A percentile compares a stretch with the other conserved stretches of the same genome.
These are phyloP conservation scores for Aphelenchoides bicaudatus DNA, from an alignment of 2,888 invertebrate genomes.

Conservation along the genomic window DNA sequence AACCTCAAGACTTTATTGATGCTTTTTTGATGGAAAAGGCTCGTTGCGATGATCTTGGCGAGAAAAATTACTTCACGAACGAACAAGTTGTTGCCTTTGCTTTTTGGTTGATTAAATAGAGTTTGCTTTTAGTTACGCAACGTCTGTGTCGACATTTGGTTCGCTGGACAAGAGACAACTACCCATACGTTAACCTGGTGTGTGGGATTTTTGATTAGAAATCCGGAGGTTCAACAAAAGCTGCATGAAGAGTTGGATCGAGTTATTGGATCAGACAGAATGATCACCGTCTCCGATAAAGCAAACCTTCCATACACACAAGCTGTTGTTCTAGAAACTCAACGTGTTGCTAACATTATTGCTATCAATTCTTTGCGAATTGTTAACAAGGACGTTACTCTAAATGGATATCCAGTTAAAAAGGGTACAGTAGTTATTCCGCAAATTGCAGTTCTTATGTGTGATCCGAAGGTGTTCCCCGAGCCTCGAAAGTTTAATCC, in stretches of 20 bases:
- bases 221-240: slow-evolving; percentile 24
- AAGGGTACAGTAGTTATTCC: no score
- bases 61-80: neutral
- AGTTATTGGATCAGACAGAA: slow-evolving; percentile 19
- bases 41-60: no score
- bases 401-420: no score
- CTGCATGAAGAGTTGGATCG: slow-evolving; percentile 24
- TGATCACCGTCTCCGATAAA: slow-evolving; percentile 23
- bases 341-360: slow-evolving; percentile 17
- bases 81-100: neutral
- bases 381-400: no score
- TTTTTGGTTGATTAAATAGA: neutral
- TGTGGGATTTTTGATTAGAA: slow-evolving; percentile 15
- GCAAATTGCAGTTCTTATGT: neutral
- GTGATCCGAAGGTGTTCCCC: slow-evolving; percentile 33
- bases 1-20: slow-evolving; percentile 19
- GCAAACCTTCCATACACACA: slow-evolving; percentile 21
- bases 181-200: slow-evolving; percentile 22
- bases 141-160: slow-evolving; percentile 9
- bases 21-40: slow-evolving; percentile 13
- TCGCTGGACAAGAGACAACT: slow-evolving; percentile 31
- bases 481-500: slow-evolving; percentile 41
- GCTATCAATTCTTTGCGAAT: slow-evolving; percentile 19
- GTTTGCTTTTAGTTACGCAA: neutral
- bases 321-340: slow-evolving; percentile 21